Evolutionary conservation across 2,888 invertebrate genomes (phyloP).

Genomic region (Drosophila diplacantha): DNA sequence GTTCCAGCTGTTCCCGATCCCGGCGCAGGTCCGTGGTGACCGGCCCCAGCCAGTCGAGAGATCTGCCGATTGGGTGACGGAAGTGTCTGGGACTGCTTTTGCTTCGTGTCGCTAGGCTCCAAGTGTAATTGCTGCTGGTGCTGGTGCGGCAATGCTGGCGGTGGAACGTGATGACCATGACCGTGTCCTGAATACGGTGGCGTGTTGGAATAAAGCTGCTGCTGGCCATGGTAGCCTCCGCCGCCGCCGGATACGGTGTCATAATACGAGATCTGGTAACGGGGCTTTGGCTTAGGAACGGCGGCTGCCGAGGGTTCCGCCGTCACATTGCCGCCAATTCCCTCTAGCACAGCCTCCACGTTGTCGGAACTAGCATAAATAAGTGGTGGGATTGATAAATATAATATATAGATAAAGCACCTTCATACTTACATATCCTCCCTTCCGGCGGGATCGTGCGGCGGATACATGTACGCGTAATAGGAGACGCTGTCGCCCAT

Average conservation of each 20-base stretch:
- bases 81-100: conserved; percentile 73
- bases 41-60: conserved; percentile 65
- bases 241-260: conserved; percentile 60
- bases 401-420: neutral
- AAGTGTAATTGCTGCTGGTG: conserved; percentile 70
- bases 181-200: conserved; percentile 59
- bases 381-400: neutral
- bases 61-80: conserved; percentile 75
- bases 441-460: conserved; percentile 80
- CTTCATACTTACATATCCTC: conserved; percentile 75
- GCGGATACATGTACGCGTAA: conserved; percentile 81
- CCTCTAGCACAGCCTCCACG: conserved; percentile 77
- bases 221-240: conserved; percentile 50
- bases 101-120: conserved; percentile 67
- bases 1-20: conserved; percentile 20
- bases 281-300: conserved; percentile 61
- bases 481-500: conserved; percentile 81
- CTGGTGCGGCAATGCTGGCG: conserved; percentile 63
- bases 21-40: conserved; percentile 36
- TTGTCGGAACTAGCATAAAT: conserved; percentile 77
- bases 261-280: conserved; percentile 71
- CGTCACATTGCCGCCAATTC: conserved; percentile 64
- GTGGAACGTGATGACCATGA: conserved; percentile 53
- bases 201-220: conserved; percentile 73
- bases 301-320: conserved; percentile 47